These are phyloP conservation scores for Molothrus ater DNA, from an alignment of 2,797 vertebrate species.

Conservation along the genomic window DNA sequence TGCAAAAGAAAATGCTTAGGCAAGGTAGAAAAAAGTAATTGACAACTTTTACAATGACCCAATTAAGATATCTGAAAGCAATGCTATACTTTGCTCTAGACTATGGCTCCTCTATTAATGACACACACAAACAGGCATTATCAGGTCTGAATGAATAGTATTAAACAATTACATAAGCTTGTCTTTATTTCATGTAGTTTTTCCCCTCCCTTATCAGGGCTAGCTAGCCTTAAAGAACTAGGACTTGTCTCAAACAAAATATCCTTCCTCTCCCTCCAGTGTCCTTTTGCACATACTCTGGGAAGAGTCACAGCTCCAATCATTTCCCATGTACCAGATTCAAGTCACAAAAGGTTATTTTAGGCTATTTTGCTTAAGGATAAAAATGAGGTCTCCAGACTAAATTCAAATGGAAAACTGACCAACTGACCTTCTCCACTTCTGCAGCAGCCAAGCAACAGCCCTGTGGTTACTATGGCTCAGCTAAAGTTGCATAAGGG, in stretches of 20 bases:
- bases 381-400: not conserved
- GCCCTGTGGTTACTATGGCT: not conserved
- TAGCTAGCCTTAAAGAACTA: not conserved
- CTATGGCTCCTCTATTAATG: not conserved
- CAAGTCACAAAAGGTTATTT: not conserved
- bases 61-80: not conserved
- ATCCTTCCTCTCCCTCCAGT: not conserved
- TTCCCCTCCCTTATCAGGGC: not conserved
- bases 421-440: not conserved
- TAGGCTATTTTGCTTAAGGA: not conserved
- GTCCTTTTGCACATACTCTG: not conserved
- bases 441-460: not conserved
- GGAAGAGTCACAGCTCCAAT: not conserved
- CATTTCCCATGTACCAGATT: not conserved
- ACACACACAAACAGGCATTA: not conserved
- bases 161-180: not conserved
- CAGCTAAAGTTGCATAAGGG: not conserved
- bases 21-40: not conserved
- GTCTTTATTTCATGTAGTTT: not conserved
- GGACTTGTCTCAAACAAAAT: not conserved
- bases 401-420: not conserved
- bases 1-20: slow-evolving; percentile 14
- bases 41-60: not conserved
- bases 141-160: not conserved
- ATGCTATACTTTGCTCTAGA: not conserved